A percentile compares a stretch with the other conserved stretches of the same genome.
Conservation (phyloP, 1,140 invertebrate genomes). For the Phymastichus coffea region DNA sequence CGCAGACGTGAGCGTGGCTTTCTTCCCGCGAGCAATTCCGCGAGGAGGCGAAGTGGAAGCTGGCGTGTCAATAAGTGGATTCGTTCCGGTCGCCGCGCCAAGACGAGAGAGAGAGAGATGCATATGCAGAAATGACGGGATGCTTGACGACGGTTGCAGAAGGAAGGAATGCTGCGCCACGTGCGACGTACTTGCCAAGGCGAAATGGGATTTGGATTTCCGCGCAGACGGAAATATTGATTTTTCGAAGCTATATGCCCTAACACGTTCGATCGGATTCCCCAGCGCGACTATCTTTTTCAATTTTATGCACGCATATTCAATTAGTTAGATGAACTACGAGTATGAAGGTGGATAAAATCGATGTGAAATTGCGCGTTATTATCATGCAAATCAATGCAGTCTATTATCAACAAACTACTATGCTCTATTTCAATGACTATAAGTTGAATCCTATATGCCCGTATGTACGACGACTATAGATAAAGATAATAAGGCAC, state of each 20-base stretch:
- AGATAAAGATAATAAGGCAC: too few relatives aligned
- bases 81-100: conserved; percentile 27
- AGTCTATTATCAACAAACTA: too few relatives aligned
- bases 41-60: conserved; percentile 15
- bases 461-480: too few relatives aligned
- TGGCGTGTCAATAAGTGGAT: conserved; percentile 37
- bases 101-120: too few relatives aligned
- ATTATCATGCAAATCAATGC: too few relatives aligned
- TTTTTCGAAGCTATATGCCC: neutral
- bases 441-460: too few relatives aligned
- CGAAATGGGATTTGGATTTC: conserved; percentile 12
- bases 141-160: conserved; percentile 13
- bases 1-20: neutral
- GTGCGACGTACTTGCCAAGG: neutral
- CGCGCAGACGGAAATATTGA: neutral
- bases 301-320: too few relatives aligned
- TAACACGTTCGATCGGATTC: neutral
- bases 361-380: too few relatives aligned
- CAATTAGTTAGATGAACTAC: too few relatives aligned
- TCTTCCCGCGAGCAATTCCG: conserved; percentile 4
- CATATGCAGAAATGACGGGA: conserved; percentile 33
- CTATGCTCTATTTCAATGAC: too few relatives aligned
- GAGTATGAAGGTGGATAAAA: too few relatives aligned
- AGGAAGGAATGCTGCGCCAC: neutral
- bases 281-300: too few relatives aligned